phyloP scores from a whole-genome alignment of 2,113 vertebrate species.

The Tichodroma muraria region DNA sequence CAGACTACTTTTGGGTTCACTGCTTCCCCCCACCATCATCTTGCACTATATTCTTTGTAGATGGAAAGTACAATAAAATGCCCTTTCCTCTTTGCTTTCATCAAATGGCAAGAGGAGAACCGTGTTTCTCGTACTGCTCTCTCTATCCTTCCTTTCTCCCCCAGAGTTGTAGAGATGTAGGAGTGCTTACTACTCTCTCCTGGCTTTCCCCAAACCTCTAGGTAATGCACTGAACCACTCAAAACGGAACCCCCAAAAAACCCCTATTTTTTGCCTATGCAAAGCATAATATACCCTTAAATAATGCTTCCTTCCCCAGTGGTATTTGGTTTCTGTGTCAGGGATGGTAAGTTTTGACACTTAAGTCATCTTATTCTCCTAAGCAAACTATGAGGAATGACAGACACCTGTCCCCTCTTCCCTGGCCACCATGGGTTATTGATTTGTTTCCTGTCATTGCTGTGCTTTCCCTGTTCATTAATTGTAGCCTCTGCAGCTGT shows the following conservation, averaged over 20 bases:
- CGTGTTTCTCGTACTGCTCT: not conserved
- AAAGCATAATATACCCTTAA: not conserved
- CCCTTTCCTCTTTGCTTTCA: not conserved
- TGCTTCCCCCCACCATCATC: not conserved
- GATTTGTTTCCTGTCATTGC: not conserved
- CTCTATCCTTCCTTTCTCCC: not conserved
- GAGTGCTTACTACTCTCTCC: not conserved
- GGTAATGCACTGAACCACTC: not conserved
- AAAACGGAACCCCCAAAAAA: too few relatives aligned
- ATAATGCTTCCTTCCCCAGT: not conserved
- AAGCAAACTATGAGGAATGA: not conserved
- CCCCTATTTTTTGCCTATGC: not conserved
- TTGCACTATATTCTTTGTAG: not conserved
- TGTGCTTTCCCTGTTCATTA: not conserved
- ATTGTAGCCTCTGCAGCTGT: not conserved
- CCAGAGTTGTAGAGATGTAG: not conserved
- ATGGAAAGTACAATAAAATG: not conserved
- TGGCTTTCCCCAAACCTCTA: not conserved
- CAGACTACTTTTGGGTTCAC: not conserved
- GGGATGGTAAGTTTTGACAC: not conserved
- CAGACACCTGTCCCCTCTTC: not conserved
- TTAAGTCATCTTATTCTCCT: not conserved
- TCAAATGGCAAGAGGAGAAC: not conserved
- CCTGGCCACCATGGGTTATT: not conserved
- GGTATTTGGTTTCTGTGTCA: not conserved